Evolutionary conservation across 2,113 vertebrate genomes (phyloP), one percentile per base, ranked within the genome.

Genomic region (Mohoua ochrocephala): DNA sequence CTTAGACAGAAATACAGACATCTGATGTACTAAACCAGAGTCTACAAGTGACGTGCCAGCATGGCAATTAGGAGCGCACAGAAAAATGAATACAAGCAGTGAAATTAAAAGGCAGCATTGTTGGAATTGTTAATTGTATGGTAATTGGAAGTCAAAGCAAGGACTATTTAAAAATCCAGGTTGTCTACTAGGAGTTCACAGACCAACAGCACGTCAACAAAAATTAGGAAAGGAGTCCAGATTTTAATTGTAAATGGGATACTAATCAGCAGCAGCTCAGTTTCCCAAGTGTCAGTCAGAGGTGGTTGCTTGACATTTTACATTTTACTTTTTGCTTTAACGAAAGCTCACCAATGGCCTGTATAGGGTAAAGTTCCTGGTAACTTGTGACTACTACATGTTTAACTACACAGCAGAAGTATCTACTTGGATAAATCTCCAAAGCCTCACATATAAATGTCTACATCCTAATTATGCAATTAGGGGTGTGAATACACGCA

Each of bases 241-340:
- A 97, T 97, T 97, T 97, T 97, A 98, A 97, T 94, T 97, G 97
- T 97, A 98, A 97, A 98, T 97, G 87, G 89, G 88, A 92, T 91
- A 95, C 65, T 97, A 92, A 96, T 89, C 95, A 96, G 41, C 83
- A 97, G 82, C 89, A 93, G 52, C 73, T 93, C 60, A 77, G 91
- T 93, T 94, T 97, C 95, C 96, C 96, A 87, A 79, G 95, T 90
- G 97, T 85, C 93, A 95, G 84, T 82, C 95, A 94, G 95, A 97
- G 90, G 91, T 42, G 91, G 89, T 79, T 97, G 54, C 84, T 96
- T 97, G 94, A 94, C 94, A 93, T 94, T 97, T 96, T 96, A 92
- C 92, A 89, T 96, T 97, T 97, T 81, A 97, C 83, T 97, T 93
- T 94, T 95, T 85, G 33, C 87, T 89, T 80, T 85, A 84, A 91